Evolutionary conservation across 2,797 vertebrate species (phyloP).

Genomic region (Tapera naevia): DNA sequence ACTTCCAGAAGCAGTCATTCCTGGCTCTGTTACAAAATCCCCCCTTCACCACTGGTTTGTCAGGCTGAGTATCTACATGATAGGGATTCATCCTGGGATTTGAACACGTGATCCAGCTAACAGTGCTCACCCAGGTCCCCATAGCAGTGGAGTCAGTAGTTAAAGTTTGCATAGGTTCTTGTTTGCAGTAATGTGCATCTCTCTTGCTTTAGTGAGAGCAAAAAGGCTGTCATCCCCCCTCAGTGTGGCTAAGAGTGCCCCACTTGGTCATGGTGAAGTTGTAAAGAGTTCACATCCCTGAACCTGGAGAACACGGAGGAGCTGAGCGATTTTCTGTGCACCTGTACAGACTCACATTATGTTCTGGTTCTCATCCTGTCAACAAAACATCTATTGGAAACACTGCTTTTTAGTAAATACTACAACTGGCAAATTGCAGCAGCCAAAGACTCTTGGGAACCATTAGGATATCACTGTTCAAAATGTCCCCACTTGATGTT

Average conservation of each 20-base stretch:
- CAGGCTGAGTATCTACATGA: no score
- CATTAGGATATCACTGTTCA: background rate
- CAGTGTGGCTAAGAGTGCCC: background rate
- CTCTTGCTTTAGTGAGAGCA: no score
- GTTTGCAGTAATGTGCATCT: background rate
- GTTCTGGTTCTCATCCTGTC: background rate
- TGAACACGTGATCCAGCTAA: accelerated
- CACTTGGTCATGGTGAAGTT: accelerated
- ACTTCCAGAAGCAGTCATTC: background rate
- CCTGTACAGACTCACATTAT: background rate
- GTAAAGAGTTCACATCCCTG: accelerated
- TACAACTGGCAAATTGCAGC: background rate
- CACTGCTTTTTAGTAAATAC: background rate
- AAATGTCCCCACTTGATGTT: background rate
- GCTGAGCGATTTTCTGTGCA: background rate
- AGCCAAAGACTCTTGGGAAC: accelerated
- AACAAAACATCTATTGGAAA: background rate
- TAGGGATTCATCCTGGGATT: accelerated
- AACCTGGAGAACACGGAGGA: background rate
- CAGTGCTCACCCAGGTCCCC: background rate
- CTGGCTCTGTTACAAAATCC: background rate
- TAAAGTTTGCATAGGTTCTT: background rate
- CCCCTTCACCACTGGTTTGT: background rate
- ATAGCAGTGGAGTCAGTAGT: accelerated
- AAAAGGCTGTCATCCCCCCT: background rate